These are phyloP conservation scores for Tachycineta bicolor DNA, from an alignment of 2,113 vertebrate genomes.

Conservation along the genomic window DNA sequence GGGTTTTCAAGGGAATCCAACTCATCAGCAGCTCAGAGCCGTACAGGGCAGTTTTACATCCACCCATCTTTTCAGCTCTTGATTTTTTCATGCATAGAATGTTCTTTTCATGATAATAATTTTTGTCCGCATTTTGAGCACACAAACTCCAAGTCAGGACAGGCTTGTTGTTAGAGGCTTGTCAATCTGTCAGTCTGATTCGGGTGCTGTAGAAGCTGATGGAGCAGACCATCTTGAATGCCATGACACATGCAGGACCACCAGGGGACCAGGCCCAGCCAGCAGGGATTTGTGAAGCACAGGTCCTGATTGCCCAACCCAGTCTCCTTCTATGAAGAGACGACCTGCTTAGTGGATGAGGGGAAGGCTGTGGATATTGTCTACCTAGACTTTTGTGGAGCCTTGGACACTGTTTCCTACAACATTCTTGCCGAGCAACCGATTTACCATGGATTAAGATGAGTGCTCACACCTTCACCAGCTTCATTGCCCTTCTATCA, in stretches of 20 bases:
- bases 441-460: background rate
- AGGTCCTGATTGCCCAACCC: background rate
- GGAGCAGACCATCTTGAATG: background rate
- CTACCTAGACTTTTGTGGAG: background rate
- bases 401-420: background rate
- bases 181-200: background rate
- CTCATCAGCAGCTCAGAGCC: background rate
- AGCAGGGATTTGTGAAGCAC: background rate
- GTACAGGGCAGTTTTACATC: background rate
- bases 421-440: background rate
- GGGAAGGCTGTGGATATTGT: background rate
- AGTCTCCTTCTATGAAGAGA: background rate
- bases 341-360: background rate
- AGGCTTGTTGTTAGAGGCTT: background rate
- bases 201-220: background rate
- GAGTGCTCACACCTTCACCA: background rate
- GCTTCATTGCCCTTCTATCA: background rate
- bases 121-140: background rate
- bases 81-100: fast-evolving
- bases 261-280: background rate
- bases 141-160: background rate
- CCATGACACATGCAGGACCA: background rate
- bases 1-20: background rate
- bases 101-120: background rate
- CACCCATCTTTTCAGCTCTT: background rate